These are phyloP conservation scores for Rhinolophus ferrumequinum DNA, from an alignment of 2,113 vertebrate species.

Conservation along the genomic window DNA sequence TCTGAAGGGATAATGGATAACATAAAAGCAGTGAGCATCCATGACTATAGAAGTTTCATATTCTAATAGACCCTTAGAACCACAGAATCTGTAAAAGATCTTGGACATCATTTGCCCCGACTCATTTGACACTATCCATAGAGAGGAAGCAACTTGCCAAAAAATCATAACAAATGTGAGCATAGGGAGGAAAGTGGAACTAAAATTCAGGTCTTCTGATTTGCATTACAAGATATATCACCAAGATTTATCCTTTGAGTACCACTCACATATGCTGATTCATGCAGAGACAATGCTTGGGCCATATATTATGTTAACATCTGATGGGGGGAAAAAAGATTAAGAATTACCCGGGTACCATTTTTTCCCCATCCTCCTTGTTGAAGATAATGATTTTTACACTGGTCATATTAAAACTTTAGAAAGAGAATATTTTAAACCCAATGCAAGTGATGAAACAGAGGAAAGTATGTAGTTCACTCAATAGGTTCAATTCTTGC, in stretches of 20 bases:
- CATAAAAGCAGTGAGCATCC: not conserved
- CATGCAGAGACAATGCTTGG: not conserved
- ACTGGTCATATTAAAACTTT: constrained; percentile 15
- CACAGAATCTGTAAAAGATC: constrained; percentile 7
- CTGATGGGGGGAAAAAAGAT: not conserved
- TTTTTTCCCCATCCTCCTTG: not conserved
- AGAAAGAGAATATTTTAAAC: not conserved
- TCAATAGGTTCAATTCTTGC: not conserved
- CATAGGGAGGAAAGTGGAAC: not conserved
- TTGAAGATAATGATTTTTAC: constrained; percentile 1
- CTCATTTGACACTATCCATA: constrained; percentile 13
- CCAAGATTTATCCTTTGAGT: constrained; percentile 8
- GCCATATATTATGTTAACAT: not conserved
- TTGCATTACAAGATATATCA: not conserved
- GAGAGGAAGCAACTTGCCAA: constrained; percentile 14
- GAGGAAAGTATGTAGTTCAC: constrained; percentile 12
- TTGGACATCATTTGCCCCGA: not conserved
- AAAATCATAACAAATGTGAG: constrained; percentile 8
- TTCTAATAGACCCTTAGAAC: not conserved
- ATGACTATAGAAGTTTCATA: not conserved
- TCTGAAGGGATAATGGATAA: not conserved
- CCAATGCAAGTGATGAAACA: not conserved
- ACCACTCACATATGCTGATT: not conserved
- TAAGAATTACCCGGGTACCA: constrained; percentile 33
- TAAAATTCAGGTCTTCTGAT: constrained; percentile 17